Evolutionary conservation across 2,888 invertebrate genomes (phyloP), one percentile per base, ranked within the genome.

Genomic region (Ethmia dodecea): DNA sequence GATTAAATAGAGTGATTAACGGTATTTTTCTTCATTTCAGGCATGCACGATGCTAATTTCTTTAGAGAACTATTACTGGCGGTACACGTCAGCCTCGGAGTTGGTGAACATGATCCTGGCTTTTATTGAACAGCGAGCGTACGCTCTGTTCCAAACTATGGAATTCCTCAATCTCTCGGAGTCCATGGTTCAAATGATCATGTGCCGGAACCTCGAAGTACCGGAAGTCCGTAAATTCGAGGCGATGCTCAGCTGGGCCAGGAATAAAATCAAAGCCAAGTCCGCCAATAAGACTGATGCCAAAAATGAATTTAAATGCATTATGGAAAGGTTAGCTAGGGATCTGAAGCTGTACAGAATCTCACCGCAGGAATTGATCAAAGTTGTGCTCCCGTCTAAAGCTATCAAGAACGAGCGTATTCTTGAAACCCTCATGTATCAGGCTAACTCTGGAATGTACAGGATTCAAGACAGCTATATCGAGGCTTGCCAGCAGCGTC

Each of bases 101-200:
- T 86, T 97, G 60, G 96, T 97, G 47, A 96, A 97, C 79, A 96
- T 96, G 95, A 96, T 97, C 55, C 86, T 97, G 42, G 93, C 94
- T 13, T 97, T 94, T 74, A 93, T 94, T 31, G 96, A 97, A 73
- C 94, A 94, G 42, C 89, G 95, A 59, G 94, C 96, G 5, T 93
- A 93, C 55, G 92, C 93, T 52, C 86, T 97, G 35, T 96, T 97
- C 75, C 93, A 94, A 61, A 92, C 92, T 33, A 81, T 91, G 1
- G 96, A 96, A 64, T 97, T 95, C 66, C 88, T 96, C 5, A 92
- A 93, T 48, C 89, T 97, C 25, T 96, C 96, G 48, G 97, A 97
- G 68, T 96, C 96, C 3, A 96, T 97, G 95, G 96, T 96, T 12
- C 95, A 95, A 66, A 94, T 94, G 94, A 94, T 95, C 49, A 95